Evolutionary conservation across 2,797 vertebrate genomes (phyloP).

Genomic region (Helostoma temminkii): DNA sequence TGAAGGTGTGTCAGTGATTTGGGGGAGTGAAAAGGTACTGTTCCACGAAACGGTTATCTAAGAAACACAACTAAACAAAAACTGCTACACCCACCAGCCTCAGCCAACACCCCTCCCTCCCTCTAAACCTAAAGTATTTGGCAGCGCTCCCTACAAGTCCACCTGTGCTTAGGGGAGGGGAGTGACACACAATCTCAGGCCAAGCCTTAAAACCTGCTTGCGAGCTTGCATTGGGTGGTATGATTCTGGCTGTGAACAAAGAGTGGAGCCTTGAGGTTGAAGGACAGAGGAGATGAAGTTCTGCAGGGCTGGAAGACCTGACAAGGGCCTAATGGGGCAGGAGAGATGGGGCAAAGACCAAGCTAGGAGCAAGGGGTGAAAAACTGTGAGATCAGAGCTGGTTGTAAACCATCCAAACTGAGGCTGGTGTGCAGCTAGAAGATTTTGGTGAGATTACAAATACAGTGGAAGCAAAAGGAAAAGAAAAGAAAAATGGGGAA

Average conservation of each 20-base stretch:
- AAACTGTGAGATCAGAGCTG: constrained; percentile 10
- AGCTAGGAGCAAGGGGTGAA: constrained; percentile 25
- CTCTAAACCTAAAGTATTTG: constrained; percentile 96
- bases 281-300: constrained; percentile 16
- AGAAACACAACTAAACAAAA: constrained; percentile 84
- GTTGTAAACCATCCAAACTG: constrained; percentile 23
- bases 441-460: constrained; percentile 8
- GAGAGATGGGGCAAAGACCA: constrained; percentile 20
- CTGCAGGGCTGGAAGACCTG: constrained; percentile 8
- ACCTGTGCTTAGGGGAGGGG: constrained; percentile 91
- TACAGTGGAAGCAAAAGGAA: constrained; percentile 3
- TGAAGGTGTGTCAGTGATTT: constrained; percentile 92
- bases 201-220: constrained; percentile 77
- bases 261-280: constrained; percentile 14
- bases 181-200: constrained; percentile 76
- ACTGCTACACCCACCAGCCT: constrained; percentile 89
- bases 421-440: constrained; percentile 26
- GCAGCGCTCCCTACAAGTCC: constrained; percentile 90
- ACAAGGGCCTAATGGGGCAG: constrained; percentile 9
- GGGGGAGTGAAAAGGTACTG: constrained; percentile 89
- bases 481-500: constrained; percentile 6
- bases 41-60: constrained; percentile 90
- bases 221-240: constrained; percentile 41
- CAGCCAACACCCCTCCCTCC: constrained; percentile 88
- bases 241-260: constrained; percentile 38